A percentile compares a stretch with the other conserved stretches of the same genome.
phyloP scores from a whole-genome alignment of 2,113 vertebrate species.

The Menura novaehollandiae region DNA sequence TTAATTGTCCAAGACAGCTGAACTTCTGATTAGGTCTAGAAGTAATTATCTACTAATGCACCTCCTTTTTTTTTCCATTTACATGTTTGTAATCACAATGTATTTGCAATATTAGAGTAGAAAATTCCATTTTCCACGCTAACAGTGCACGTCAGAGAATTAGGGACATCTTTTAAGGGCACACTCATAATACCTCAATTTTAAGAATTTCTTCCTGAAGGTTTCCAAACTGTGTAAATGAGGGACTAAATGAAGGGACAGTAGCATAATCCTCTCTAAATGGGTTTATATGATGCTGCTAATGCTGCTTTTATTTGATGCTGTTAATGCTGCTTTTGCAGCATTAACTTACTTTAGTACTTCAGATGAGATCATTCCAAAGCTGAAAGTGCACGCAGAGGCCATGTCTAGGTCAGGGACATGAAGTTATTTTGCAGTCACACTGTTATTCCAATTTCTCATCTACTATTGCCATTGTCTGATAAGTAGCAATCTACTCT shows the following conservation, averaged over 20 bases:
- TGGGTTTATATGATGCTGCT: not conserved
- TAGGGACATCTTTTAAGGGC: not conserved
- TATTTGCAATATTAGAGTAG: not conserved
- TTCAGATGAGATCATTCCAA: not conserved
- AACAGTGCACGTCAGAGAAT: not conserved
- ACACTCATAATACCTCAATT: not conserved
- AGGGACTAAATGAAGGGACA: not conserved
- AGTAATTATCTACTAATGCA: not conserved
- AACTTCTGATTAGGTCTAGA: not conserved
- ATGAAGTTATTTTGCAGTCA: not conserved
- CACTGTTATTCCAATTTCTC: not conserved
- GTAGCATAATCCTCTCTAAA: constrained; percentile 24
- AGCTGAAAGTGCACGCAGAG: not conserved
- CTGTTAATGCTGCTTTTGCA: not conserved
- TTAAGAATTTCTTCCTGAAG: not conserved
- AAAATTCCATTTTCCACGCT: not conserved
- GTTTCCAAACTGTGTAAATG: not conserved
- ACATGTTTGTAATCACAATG: not conserved
- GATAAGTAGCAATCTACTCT: not conserved
- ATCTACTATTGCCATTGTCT: not conserved
- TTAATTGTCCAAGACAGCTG: not conserved
- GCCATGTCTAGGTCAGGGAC: constrained; percentile 6
- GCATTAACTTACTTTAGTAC: constrained; percentile 1
- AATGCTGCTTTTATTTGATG: constrained; percentile 15
- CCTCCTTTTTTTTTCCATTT: not conserved